phyloP scores from a whole-genome alignment of 2,888 invertebrate species.

The Meiosimyza decipiens region DNA sequence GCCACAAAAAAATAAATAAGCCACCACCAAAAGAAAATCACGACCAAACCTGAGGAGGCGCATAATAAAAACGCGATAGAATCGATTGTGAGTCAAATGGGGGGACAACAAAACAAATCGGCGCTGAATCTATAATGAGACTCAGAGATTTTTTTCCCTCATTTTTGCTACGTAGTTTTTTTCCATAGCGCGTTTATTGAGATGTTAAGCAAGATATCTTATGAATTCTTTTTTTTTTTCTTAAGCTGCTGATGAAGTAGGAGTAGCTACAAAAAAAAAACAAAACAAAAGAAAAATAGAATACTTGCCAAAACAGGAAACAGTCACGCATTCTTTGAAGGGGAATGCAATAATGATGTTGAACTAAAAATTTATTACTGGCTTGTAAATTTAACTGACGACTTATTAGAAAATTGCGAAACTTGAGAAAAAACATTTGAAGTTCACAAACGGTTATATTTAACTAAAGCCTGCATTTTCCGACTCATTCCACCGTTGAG shows the following conservation, averaged over 20 bases:
- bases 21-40: slow-evolving; percentile 41
- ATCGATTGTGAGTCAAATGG: slow-evolving; percentile 36
- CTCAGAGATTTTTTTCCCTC: not conserved
- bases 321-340: not conserved
- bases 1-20: slow-evolving; percentile 22
- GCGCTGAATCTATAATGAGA: slow-evolving; percentile 48
- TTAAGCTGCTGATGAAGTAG: not conserved
- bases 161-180: not conserved
- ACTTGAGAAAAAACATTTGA: too few species aligned
- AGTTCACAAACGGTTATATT: too few species aligned
- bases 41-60: slow-evolving; percentile 34
- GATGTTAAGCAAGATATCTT: slow-evolving; percentile 30
- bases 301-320: too few species aligned
- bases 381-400: too few species aligned
- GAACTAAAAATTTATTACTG: slow-evolving; percentile 33
- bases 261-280: not conserved
- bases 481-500: too few species aligned
- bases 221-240: not conserved
- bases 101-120: slow-evolving; percentile 49
- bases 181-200: slow-evolving; percentile 43
- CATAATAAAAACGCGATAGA: slow-evolving; percentile 34
- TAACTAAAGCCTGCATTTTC: too few species aligned
- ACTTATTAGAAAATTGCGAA: too few species aligned
- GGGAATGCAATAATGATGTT: not conserved
- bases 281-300: not conserved